Conservation (phyloP, 2,113 vertebrate genomes). For the Leuciscus idus region DNA sequence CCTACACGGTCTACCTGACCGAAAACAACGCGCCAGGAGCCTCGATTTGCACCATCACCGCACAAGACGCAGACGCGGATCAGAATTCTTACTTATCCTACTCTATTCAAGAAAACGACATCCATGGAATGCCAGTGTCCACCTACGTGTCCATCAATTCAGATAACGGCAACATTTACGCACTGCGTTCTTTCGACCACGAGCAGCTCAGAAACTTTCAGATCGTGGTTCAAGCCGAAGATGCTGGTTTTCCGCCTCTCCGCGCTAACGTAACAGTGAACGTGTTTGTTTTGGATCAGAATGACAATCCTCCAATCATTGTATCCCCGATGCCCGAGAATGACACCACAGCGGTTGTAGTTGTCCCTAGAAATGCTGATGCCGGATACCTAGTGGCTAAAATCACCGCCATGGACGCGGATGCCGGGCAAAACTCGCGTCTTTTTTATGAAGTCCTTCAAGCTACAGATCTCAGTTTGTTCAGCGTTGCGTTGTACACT, state of each 20-base stretch:
- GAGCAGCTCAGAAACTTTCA: conserved; percentile 57
- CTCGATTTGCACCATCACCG: conserved; percentile 38
- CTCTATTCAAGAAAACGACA: conserved; percentile 61
- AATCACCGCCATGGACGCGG: conserved; percentile 77
- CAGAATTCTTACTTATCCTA: conserved; percentile 64
- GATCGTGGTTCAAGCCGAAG: conserved; percentile 42
- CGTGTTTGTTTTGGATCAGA: conserved; percentile 62
- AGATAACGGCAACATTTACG: conserved; percentile 64
- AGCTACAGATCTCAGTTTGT: conserved; percentile 79
- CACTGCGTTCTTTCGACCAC: conserved; percentile 62
- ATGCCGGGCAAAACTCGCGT: conserved; percentile 82
- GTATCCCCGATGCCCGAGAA: conserved; percentile 77
- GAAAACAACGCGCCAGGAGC: conserved; percentile 46
- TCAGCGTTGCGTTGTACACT: conserved; percentile 80
- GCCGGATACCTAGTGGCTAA: conserved; percentile 81
- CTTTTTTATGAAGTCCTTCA: conserved; percentile 83
- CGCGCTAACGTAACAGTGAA: conserved; percentile 51
- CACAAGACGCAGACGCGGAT: conserved; percentile 38
- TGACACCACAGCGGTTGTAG: conserved; percentile 67
- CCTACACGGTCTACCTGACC: conserved; percentile 41
- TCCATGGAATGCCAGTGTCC: conserved; percentile 67
- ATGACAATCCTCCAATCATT: conserved; percentile 81
- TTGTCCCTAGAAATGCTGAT: conserved; percentile 76
- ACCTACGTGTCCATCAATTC: conserved; percentile 73
- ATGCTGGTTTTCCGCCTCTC: conserved; percentile 31